Evolutionary conservation across 2,888 invertebrate genomes (phyloP).

Genomic region (Hemicrepidius hirtus): DNA sequence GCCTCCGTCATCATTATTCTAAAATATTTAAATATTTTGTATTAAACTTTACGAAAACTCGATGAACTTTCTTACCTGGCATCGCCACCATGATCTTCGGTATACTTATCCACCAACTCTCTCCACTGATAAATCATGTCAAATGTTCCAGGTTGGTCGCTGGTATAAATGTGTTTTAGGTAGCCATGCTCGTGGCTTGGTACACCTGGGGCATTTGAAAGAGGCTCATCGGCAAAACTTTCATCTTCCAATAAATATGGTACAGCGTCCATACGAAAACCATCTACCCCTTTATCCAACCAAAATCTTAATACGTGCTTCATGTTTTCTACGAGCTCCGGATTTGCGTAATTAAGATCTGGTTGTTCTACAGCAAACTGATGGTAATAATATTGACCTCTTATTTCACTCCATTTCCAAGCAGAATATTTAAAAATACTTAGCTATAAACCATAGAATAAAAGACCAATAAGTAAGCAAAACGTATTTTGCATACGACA

Average conservation of each 20-base stretch:
- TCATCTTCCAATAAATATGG: conserved; percentile 71
- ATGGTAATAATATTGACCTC: conserved; percentile 83
- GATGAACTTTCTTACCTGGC: conserved; percentile 61
- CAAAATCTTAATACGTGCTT: conserved; percentile 84
- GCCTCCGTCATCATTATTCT: conserved; percentile 87
- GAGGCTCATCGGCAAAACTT: conserved; percentile 70
- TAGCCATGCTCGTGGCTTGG: conserved; percentile 73
- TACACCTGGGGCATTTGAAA: conserved; percentile 58
- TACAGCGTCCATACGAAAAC: conserved; percentile 89
- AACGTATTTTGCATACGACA: no score
- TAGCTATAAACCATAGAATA: conserved; percentile 55
- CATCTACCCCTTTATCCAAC: conserved; percentile 89
- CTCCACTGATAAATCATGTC: conserved; percentile 82
- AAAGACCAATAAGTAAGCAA: no score
- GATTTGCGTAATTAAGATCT: conserved; percentile 87
- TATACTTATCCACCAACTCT: conserved; percentile 76
- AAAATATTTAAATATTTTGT: background rate
- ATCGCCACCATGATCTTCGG: conserved; percentile 67
- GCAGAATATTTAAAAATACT: conserved; percentile 64
- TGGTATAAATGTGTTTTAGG: conserved; percentile 79
- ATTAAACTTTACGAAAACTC: background rate
- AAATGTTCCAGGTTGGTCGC: conserved; percentile 75
- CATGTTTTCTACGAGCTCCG: conserved; percentile 80
- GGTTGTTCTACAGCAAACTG: conserved; percentile 85
- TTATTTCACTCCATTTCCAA: conserved; percentile 59